Evolutionary conservation across 2,888 invertebrate genomes (phyloP).

Genomic region (Entomobrya proxima): DNA sequence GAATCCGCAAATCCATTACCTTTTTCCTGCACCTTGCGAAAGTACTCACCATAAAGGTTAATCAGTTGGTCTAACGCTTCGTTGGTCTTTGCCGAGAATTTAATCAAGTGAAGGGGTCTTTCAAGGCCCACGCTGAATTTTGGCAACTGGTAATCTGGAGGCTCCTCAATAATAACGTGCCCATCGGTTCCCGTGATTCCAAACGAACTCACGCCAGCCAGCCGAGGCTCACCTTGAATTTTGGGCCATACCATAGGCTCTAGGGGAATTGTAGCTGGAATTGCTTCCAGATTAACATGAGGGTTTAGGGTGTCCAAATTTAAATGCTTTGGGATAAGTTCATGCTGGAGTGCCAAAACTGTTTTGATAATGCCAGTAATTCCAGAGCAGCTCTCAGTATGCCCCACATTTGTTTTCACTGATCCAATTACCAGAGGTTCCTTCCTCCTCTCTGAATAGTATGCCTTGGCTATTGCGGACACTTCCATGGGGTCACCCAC

Average conservation of each 20-base stretch:
- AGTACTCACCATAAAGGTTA: neutral
- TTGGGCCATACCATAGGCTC: conserved; percentile 21
- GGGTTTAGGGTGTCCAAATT: conserved; percentile 65
- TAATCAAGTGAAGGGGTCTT: conserved; percentile 37
- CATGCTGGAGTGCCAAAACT: conserved; percentile 55
- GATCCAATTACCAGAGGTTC: conserved; percentile 57
- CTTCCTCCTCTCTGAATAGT: conserved; percentile 7
- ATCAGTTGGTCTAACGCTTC: conserved; percentile 22
- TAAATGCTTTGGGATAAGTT: conserved; percentile 64
- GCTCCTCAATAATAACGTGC: conserved; percentile 60
- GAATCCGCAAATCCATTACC: neutral
- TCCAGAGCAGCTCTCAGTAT: conserved; percentile 52
- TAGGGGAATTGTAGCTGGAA: conserved; percentile 61
- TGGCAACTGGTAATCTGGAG: conserved; percentile 30
- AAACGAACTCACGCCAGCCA: conserved; percentile 54
- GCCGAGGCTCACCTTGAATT: neutral
- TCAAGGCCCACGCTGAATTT: neutral
- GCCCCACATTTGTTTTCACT: conserved; percentile 68
- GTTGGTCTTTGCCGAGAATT: conserved; percentile 45
- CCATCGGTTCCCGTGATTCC: conserved; percentile 50
- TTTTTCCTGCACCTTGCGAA: neutral
- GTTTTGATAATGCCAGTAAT: conserved; percentile 68
- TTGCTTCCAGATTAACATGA: conserved; percentile 46
- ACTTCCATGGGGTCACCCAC: conserved; percentile 64
- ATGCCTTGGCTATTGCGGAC: conserved; percentile 39